These are phyloP conservation scores for Asbolus verrucosus DNA, from an alignment of 1,140 invertebrate genomes.

Conservation along the genomic window DNA sequence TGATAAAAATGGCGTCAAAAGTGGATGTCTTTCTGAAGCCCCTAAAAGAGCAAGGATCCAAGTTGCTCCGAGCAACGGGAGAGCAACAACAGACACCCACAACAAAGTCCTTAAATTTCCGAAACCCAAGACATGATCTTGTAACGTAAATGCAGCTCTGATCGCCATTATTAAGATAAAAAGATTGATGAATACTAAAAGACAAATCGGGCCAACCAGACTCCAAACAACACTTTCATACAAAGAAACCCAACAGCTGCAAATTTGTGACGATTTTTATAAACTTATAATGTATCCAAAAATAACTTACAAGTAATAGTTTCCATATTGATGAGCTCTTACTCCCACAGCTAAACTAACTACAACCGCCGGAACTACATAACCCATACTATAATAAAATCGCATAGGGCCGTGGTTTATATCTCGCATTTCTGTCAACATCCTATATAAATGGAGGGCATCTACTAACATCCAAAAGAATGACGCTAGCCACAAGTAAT, in stretches of 20 bases:
- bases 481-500: conserved; percentile 91
- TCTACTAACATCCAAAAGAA: conserved; percentile 94
- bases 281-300: too few species aligned
- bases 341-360: conserved; percentile 93
- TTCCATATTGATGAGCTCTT: conserved; percentile 95
- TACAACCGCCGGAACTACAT: conserved; percentile 92
- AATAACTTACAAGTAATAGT: conserved; percentile 90
- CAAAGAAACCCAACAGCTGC: conserved; percentile 94
- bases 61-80: conserved; percentile 81
- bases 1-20: conserved; percentile 80
- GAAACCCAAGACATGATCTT: conserved; percentile 91
- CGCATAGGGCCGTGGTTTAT: conserved; percentile 96
- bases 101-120: conserved; percentile 86
- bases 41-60: conserved; percentile 87
- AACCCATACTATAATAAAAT: conserved; percentile 95
- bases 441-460: conserved; percentile 91
- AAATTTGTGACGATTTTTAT: too few species aligned
- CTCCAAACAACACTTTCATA: conserved; percentile 94
- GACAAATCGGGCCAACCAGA: conserved; percentile 86
- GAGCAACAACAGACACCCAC: conserved; percentile 84
- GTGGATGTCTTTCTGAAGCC: conserved; percentile 80
- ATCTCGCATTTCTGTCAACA: conserved; percentile 95
- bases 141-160: conserved; percentile 89
- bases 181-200: conserved; percentile 82
- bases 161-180: conserved; percentile 86